Evolutionary conservation across 1,140 invertebrate genomes (phyloP).

Genomic region (Helicoverpa zea): DNA sequence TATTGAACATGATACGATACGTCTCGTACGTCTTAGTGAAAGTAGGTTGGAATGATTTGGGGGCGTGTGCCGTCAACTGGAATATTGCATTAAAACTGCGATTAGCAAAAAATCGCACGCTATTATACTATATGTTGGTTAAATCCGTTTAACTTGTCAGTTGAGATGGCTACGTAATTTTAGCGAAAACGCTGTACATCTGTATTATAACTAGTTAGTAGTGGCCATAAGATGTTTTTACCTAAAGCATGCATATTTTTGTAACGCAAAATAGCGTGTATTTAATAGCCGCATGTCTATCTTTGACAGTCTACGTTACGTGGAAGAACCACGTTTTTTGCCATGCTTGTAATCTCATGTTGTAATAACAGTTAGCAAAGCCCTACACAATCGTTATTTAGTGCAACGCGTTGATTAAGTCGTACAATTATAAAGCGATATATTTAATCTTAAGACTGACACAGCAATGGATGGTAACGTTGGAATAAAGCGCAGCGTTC

Average conservation of each 20-base stretch:
- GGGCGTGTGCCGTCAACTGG: slow-evolving; percentile 37
- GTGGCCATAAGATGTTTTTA: slow-evolving; percentile 22
- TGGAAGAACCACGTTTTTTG: neutral
- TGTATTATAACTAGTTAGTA: neutral
- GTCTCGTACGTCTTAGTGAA: slow-evolving; percentile 40
- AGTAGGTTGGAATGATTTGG: slow-evolving; percentile 52
- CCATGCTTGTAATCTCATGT: neutral
- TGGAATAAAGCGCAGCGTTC: slow-evolving; percentile 10
- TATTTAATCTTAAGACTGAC: neutral
- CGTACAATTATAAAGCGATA: slow-evolving; percentile 24
- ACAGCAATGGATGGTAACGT: slow-evolving; percentile 14
- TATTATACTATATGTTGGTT: slow-evolving; percentile 29
- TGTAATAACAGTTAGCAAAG: neutral
- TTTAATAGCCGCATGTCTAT: slow-evolving; percentile 2
- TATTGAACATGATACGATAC: slow-evolving; percentile 36
- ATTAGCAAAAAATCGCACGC: slow-evolving; percentile 23
- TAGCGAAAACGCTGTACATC: slow-evolving; percentile 22
- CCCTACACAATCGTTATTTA: slow-evolving; percentile 18
- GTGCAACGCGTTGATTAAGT: neutral
- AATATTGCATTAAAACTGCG: slow-evolving; percentile 25
- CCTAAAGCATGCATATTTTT: neutral
- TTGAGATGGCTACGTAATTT: slow-evolving; percentile 24
- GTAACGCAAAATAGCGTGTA: slow-evolving; percentile 2
- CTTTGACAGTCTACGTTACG: neutral
- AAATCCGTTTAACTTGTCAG: slow-evolving; percentile 13